Evolutionary conservation across 2,113 vertebrate species (phyloP), one percentile per base, ranked within the genome.

Genomic region (Noctilio leporinus): DNA sequence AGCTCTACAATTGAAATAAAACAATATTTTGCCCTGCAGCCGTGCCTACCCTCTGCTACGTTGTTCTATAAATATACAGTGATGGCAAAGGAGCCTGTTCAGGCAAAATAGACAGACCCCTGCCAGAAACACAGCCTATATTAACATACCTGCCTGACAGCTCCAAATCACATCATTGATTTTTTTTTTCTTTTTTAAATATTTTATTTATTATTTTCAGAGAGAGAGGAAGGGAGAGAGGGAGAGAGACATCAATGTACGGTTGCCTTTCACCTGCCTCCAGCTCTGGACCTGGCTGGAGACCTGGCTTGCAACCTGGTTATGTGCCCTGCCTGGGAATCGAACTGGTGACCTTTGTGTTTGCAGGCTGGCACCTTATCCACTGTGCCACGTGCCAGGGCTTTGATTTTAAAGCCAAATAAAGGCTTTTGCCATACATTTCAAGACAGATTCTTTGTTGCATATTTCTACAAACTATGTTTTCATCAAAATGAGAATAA

Each of bases 401-500:
- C n/a, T n/a, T 33, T 81, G 35, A 89, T 82, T 96, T 86, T 69
- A 80, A 96, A 82, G 45, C 4, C n/a, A 95, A 96, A 91, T 84
- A 80, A 91, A 94, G 10, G 24, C 45, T 22, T 91, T 88, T 8
- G 10, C 62, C 75, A 64, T 17, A 73, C 26, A 33, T 91, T 57
- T 93, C 24, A 86, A 80, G 62, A 57, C 33, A 75, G 17, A 87
- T 38, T 49, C 17, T 70, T 33, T 86, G 26, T 17, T 89, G 47
- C 33, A 14, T 96, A 95, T 93, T 96, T 96, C 95, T 94, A 83
- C 82, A 96, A 91, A 80, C 17, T 72, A 38, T 57, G 92, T 96
- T 95, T 95, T 95, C 53, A 85, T 70, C 70, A 90, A 59, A 94
- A 96, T 78, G 26, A 92, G 64, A 95, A 93, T 75, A 33, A 93